Percentiles rank a stretch among this genome's conserved stretches.
phyloP scores from a whole-genome alignment of 1,140 invertebrate genomes.

The Formica exsecta region DNA sequence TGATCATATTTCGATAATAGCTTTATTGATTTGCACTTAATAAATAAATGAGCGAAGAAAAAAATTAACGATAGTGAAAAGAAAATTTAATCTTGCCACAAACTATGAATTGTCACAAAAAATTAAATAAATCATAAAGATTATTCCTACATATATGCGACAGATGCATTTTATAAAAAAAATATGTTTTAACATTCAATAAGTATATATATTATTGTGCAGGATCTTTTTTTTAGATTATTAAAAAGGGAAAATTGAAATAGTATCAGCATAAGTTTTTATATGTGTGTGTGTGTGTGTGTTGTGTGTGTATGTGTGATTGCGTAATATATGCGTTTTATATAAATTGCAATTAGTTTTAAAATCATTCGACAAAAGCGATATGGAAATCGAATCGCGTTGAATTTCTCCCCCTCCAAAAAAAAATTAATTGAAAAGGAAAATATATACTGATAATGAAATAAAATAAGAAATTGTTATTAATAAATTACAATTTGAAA shows the following conservation, averaged over 20 bases:
- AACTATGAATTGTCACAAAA: not conserved
- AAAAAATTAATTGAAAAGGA: constrained; percentile 14
- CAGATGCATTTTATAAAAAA: not conserved
- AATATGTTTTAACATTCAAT: not conserved
- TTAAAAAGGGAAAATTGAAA: not conserved
- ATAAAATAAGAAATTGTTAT: not conserved
- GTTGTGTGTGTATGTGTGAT: not conserved
- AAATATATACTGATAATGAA: constrained; percentile 18
- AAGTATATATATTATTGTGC: not conserved
- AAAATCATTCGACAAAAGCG: not conserved
- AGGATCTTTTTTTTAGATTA: not conserved
- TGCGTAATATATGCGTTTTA: not conserved
- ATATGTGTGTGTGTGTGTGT: not conserved
- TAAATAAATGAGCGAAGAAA: not conserved
- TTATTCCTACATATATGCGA: not conserved
- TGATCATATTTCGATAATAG: not conserved
- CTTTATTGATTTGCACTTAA: not conserved
- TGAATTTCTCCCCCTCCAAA: not conserved
- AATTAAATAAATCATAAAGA: constrained; percentile 3
- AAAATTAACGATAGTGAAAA: not conserved
- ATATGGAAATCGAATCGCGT: constrained; percentile 14
- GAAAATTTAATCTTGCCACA: not conserved
- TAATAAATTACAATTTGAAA: constrained; percentile 28
- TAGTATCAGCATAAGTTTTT: not conserved
- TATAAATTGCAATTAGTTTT: constrained; percentile 2